Conservation (phyloP, 2,888 invertebrate species). For the Cephus spinipes region DNA sequence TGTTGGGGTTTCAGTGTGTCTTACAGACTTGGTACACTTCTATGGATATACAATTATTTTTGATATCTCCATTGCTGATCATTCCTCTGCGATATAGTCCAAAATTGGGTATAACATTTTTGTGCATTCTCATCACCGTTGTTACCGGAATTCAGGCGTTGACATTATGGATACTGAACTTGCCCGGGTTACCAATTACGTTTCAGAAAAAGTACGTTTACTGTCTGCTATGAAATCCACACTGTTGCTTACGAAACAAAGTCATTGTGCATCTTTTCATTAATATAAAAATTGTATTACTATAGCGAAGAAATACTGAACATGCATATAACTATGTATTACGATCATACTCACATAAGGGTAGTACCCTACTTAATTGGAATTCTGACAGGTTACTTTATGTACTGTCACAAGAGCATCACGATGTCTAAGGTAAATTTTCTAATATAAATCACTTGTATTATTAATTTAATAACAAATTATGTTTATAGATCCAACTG, state of each 20-base stretch:
- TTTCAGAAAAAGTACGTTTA: conserved; percentile 10
- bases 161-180: conserved; percentile 16
- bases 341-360: conserved; percentile 19
- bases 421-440: conserved; percentile 17
- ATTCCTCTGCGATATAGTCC: conserved; percentile 29
- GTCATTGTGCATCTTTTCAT: not conserved
- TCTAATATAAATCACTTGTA: not conserved
- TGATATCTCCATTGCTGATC: conserved; percentile 71
- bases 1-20: conserved; percentile 71
- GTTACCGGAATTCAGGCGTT: conserved; percentile 24
- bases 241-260: no score
- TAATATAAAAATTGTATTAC: not conserved
- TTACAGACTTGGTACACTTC: conserved; percentile 78
- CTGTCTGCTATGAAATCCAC: not conserved
- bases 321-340: conserved; percentile 14
- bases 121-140: conserved; percentile 11
- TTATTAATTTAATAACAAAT: not conserved
- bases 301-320: conserved; percentile 12
- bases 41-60: conserved; percentile 76
- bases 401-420: conserved; percentile 13
- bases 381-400: conserved; percentile 19
- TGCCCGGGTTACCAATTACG: conserved; percentile 17
- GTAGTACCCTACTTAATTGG: conserved; percentile 20
- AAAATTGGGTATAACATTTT: conserved; percentile 21
- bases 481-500: conserved; percentile 12